phyloP scores from a whole-genome alignment of 2,797 vertebrate species.

The Micropoecilia bifurca region DNA sequence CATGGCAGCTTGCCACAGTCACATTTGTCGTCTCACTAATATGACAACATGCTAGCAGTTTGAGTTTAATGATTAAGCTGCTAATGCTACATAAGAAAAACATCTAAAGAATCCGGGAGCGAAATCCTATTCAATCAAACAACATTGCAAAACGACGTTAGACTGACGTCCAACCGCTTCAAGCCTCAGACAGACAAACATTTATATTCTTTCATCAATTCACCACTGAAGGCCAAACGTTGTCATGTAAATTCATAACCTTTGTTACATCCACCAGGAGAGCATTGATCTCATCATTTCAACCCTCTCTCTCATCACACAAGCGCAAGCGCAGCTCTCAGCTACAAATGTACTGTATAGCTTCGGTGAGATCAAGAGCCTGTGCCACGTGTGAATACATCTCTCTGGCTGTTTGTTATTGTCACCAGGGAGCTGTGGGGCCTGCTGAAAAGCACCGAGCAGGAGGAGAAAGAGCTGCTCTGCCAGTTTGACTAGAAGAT shows the following conservation, averaged over 20 bases:
- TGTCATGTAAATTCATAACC: conserved; percentile 64
- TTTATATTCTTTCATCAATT: conserved; percentile 36
- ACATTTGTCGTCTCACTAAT: not conserved
- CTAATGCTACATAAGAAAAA: conserved; percentile 7
- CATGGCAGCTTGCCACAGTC: not conserved
- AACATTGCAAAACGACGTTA: conserved; percentile 1
- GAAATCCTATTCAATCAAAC: conserved; percentile 13
- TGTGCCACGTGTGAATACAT: conserved; percentile 59
- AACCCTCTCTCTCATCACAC: conserved; percentile 43
- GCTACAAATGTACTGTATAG: conserved; percentile 33
- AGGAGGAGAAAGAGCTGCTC: conserved; percentile 45
- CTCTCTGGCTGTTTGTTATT: conserved; percentile 63
- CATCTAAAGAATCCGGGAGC: not conserved
- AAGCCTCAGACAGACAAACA: conserved; percentile 36
- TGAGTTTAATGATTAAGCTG: not conserved
- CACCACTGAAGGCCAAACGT: conserved; percentile 49
- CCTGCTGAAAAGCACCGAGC: conserved; percentile 40
- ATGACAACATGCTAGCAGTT: not conserved
- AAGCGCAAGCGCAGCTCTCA: conserved; percentile 27
- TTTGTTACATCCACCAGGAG: conserved; percentile 42
- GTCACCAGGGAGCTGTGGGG: conserved; percentile 54
- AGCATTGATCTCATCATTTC: conserved; percentile 53
- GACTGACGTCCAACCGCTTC: conserved; percentile 15
- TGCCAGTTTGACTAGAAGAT: conserved; percentile 41
- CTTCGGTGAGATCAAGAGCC: conserved; percentile 60